A percentile compares a stretch with the other conserved stretches of the same genome.
These are phyloP conservation scores for Pogonophryne albipinna DNA, from an alignment of 2,797 vertebrate genomes.

Conservation along the genomic window DNA sequence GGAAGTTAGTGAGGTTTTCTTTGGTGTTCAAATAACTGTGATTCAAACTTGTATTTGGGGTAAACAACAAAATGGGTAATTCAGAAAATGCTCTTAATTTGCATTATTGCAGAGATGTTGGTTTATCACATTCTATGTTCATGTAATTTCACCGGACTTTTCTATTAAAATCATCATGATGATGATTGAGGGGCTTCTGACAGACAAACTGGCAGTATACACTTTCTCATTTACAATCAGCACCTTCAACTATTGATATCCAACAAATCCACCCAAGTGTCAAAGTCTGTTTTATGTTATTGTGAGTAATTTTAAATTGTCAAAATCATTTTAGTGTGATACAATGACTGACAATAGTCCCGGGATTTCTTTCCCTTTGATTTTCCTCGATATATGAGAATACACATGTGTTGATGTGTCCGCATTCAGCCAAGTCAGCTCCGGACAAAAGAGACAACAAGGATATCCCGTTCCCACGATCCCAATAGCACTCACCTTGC, in stretches of 20 bases:
- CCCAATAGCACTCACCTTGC: slow-evolving; percentile 76
- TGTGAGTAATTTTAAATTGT: not conserved
- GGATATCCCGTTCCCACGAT: slow-evolving; percentile 71
- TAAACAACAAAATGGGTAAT: not conserved
- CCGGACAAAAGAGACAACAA: slow-evolving; percentile 48
- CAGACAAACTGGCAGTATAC: not conserved
- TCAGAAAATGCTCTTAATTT: not conserved
- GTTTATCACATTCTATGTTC: not conserved
- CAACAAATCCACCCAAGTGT: not conserved
- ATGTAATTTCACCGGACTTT: not conserved
- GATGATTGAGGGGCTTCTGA: not conserved
- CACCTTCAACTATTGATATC: not conserved
- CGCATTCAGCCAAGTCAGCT: slow-evolving; percentile 25
- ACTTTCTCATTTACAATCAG: not conserved
- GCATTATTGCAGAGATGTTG: not conserved
- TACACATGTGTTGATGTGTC: slow-evolving; percentile 24
- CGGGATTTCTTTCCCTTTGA: not conserved
- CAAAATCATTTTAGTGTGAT: not conserved
- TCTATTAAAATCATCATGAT: not conserved
- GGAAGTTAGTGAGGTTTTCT: not conserved
- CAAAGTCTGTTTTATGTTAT: not conserved
- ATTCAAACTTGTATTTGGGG: not conserved
- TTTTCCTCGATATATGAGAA: slow-evolving; percentile 23
- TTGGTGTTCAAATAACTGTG: not conserved
- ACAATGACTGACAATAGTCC: not conserved